Evolutionary conservation across 2,113 vertebrate genomes (phyloP).

Genomic region (Corvus hawaiiensis): DNA sequence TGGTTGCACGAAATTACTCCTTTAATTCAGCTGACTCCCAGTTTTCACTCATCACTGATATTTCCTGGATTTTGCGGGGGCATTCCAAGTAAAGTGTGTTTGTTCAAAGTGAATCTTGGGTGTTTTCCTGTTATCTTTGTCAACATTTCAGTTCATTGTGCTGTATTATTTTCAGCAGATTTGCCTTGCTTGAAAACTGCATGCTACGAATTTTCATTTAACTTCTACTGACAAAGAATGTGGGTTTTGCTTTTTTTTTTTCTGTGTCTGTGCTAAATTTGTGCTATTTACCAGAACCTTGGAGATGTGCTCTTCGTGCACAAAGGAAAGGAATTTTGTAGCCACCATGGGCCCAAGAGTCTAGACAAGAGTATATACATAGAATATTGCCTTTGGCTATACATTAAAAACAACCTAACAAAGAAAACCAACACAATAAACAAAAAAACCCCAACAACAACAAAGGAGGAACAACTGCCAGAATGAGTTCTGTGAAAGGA

Average conservation of each 20-base stretch:
- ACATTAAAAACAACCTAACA: not conserved
- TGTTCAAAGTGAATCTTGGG: not conserved
- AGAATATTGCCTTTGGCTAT: not conserved
- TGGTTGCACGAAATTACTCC: not conserved
- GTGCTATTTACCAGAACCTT: not conserved
- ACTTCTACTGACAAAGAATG: not conserved
- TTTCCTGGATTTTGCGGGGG: not conserved
- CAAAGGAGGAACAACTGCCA: not conserved
- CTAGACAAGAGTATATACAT: no score
- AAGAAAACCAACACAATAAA: not conserved
- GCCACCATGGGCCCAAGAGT: not conserved
- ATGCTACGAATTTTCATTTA: not conserved
- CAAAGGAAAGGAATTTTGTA: not conserved
- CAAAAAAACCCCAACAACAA: not conserved
- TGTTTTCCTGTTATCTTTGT: not conserved
- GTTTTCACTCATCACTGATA: not conserved
- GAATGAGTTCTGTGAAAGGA: not conserved
- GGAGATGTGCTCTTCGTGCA: not conserved
- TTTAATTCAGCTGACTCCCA: not conserved
- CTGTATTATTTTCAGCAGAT: not conserved
- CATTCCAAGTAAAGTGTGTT: not conserved
- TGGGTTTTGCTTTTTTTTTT: not conserved
- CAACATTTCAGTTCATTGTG: not conserved
- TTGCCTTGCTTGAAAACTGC: not conserved
- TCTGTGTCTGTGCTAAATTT: not conserved